Base-by-base conservation (phyloP, 2,113 vertebrate species). In the Apaloderma vittatum region DNA sequence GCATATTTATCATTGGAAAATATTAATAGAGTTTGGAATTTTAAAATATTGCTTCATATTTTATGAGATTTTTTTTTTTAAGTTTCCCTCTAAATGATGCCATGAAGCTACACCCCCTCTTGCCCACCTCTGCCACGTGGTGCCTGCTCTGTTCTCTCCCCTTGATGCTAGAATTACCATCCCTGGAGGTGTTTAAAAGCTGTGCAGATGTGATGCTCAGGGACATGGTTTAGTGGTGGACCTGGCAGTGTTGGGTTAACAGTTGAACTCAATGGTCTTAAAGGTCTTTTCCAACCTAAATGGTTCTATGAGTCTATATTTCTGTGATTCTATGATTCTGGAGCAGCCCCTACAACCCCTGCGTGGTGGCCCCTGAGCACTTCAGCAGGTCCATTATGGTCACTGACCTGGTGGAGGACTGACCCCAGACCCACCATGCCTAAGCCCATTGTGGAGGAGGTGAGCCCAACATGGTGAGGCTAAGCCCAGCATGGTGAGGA, bases 1-100 rank as follows among this genome's bases (percentile, higher is more conserved):
- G 65, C n/a, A 32, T 46, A 58, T 82, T 88, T 88, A 81, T 66
- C 87, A 46, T 71, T 88, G 91, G 82, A 88, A 91, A 93, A 78
- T 43, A 15, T 74, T 55, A 57, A 85, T 82, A 88, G 20, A 75
- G 70, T 9, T 55, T 15, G 46, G 74, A 86, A 59, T 90, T 71
- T 40, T 92, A 61, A 82, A 66, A 78, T 90, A 67, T 90, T 90
- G 48, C 48, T 90, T 81, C 78, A 67, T 85, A 34, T 71, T 78
- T 85, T 62, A 63, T 46, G 32, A 75, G 65, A 54, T 14, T 49
- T 37, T 6, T 36, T 9, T 3, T 4, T 40, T 40, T 40, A 10
- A 8, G 22, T 57, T 51, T 66, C 75, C 23, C 48, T 2, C 46
- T 43, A 62, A 23, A 19, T 14, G 22, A 65, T n/a, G 11, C 65